Conservation (phyloP, 2,113 vertebrate species). For the Zosterops japonicus region DNA sequence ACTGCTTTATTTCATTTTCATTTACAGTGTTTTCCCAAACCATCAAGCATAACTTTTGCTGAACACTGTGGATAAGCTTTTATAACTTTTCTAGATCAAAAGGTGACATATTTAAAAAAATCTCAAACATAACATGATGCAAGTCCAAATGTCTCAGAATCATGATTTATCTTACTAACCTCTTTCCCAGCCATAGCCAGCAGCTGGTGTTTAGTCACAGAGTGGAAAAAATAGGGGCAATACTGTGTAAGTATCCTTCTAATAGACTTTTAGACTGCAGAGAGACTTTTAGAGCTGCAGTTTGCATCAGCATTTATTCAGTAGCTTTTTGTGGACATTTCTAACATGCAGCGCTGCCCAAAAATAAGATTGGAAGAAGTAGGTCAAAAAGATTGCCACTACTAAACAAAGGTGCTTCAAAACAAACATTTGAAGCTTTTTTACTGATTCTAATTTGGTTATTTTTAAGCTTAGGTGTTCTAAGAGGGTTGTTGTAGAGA, state of each 20-base stretch:
- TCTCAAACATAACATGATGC: neutral
- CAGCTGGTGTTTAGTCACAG: neutral
- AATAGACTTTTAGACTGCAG: neutral
- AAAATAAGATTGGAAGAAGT: neutral
- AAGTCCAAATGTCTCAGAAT: neutral
- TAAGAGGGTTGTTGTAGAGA: neutral
- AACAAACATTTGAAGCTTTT: neutral
- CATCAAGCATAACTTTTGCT: neutral
- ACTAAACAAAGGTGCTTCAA: neutral
- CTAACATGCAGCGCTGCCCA: neutral
- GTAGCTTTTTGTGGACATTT: neutral
- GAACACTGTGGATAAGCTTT: neutral
- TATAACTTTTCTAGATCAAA: neutral
- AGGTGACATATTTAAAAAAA: neutral
- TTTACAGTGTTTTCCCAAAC: neutral
- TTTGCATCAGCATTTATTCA: neutral
- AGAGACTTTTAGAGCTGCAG: neutral
- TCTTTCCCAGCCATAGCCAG: neutral
- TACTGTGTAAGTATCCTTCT: neutral
- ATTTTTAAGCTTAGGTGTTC: neutral
- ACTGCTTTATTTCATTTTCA: neutral
- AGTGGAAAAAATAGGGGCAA: neutral
- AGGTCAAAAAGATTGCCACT: neutral
- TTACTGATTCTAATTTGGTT: neutral
- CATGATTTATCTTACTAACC: neutral